A percentile compares a stretch with the other conserved stretches of the same genome.
Conservation (phyloP, 2,888 invertebrate species). For the Eudemis profundana region DNA sequence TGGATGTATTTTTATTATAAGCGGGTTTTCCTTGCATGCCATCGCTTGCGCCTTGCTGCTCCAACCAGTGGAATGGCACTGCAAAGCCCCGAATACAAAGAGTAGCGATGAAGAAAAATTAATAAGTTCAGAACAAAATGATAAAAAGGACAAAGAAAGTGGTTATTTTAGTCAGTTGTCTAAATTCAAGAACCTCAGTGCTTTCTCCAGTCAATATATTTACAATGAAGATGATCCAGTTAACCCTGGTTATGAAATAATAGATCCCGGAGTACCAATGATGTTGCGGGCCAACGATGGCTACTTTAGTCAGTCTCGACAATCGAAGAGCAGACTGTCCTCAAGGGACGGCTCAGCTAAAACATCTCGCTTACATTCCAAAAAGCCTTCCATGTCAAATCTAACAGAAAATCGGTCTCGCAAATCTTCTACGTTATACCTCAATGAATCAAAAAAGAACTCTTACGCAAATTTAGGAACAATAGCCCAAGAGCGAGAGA, state of each 20-base stretch:
- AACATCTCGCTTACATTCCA: conserved; percentile 77
- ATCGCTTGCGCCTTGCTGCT: conserved; percentile 88
- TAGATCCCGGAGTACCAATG: conserved; percentile 88
- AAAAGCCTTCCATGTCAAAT: conserved; percentile 80
- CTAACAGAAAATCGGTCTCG: conserved; percentile 75
- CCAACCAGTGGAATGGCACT: conserved; percentile 91
- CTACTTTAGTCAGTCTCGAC: conserved; percentile 84
- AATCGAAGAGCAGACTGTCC: conserved; percentile 73
- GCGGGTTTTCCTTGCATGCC: conserved; percentile 88
- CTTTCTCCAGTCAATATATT: conserved; percentile 87
- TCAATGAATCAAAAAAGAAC: conserved; percentile 82
- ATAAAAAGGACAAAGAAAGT: conserved; percentile 65
- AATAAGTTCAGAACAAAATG: conserved; percentile 50
- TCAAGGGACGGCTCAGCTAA: conserved; percentile 75
- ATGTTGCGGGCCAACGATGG: conserved; percentile 87
- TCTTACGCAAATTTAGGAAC: conserved; percentile 72
- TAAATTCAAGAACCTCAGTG: conserved; percentile 74
- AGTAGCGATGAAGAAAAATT: conserved; percentile 63
- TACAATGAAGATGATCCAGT: conserved; percentile 87
- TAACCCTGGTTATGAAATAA: conserved; percentile 87
- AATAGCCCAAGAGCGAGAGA: conserved; percentile 68
- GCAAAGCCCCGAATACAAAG: conserved; percentile 71
- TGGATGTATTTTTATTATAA: conserved; percentile 88
- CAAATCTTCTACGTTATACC: conserved; percentile 76
- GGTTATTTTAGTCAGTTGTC: conserved; percentile 74